Percentiles rank a stretch among this genome's conserved stretches.
Conservation (phyloP, 35 echinoderm and acorn worm species). For the Stichopus chloronotus region DNA sequence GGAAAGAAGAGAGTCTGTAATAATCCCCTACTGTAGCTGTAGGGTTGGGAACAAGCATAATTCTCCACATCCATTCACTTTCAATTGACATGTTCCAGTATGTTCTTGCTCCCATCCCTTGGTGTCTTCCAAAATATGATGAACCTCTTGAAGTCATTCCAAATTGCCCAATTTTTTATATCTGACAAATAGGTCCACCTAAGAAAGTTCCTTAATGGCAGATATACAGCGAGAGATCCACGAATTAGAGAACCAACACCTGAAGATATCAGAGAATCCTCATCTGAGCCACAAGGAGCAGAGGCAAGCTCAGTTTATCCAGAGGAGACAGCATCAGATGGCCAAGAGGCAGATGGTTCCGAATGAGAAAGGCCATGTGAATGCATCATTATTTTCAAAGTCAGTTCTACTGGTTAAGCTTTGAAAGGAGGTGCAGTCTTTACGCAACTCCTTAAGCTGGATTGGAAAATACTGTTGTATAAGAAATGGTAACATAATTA, state of each 20-base stretch:
- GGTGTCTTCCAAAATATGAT: no score
- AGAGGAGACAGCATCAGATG: neutral
- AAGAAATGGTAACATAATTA: no score
- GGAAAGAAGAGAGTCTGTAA: no score
- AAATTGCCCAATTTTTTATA: neutral
- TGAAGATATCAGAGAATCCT: conserved; percentile 55
- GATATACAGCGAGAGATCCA: conserved; percentile 76
- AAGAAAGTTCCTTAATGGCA: conserved; percentile 64
- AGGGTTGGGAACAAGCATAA: no score
- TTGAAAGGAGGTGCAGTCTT: no score
- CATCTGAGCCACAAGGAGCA: conserved; percentile 24
- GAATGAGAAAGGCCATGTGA: neutral
- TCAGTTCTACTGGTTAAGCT: no score
- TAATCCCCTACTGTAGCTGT: no score
- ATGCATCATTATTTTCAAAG: neutral
- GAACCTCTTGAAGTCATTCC: neutral
- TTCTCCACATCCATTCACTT: no score
- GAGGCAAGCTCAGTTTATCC: neutral
- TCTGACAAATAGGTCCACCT: conserved; percentile 73
- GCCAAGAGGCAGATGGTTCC: neutral
- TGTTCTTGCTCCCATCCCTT: no score
- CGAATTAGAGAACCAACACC: conserved; percentile 61
- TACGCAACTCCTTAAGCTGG: no score
- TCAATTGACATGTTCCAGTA: no score
- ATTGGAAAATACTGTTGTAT: no score